These are phyloP conservation scores for Anableps anableps DNA, from an alignment of 2,797 vertebrate species.

Conservation along the genomic window DNA sequence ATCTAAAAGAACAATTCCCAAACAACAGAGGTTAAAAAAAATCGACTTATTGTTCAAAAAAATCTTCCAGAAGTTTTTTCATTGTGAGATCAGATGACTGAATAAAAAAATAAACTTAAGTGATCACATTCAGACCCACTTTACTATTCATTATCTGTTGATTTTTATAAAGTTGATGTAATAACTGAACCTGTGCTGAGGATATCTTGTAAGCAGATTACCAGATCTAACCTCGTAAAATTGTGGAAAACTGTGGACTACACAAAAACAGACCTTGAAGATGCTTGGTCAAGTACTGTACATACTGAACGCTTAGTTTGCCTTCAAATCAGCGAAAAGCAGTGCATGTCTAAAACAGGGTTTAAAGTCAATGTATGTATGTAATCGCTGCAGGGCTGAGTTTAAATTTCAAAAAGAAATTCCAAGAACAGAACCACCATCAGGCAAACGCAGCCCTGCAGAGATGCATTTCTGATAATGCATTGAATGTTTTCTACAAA, in stretches of 20 bases:
- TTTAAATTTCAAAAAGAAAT: slow-evolving; percentile 3
- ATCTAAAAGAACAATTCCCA: neutral
- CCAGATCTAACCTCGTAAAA: neutral
- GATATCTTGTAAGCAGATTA: neutral
- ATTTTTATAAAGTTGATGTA: neutral
- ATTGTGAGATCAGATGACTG: neutral
- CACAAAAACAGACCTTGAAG: neutral
- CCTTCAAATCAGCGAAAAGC: neutral
- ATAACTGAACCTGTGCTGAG: neutral
- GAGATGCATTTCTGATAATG: neutral
- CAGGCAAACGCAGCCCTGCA: neutral
- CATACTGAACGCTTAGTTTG: neutral
- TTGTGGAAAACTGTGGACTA: neutral
- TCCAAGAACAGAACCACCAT: neutral
- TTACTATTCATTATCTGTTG: neutral
- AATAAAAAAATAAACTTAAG: neutral
- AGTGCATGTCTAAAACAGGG: neutral
- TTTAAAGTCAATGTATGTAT: neutral
- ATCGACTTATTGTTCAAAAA: neutral
- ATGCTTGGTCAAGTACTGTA: neutral
- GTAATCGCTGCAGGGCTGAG: slow-evolving; percentile 3
- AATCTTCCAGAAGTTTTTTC: neutral
- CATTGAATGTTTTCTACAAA: slow-evolving; percentile 32
- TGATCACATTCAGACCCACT: neutral
- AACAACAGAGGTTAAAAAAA: neutral